These are phyloP conservation scores for Eurystomus glaucurus DNA, from an alignment of 2,797 vertebrate genomes.

Conservation along the genomic window DNA sequence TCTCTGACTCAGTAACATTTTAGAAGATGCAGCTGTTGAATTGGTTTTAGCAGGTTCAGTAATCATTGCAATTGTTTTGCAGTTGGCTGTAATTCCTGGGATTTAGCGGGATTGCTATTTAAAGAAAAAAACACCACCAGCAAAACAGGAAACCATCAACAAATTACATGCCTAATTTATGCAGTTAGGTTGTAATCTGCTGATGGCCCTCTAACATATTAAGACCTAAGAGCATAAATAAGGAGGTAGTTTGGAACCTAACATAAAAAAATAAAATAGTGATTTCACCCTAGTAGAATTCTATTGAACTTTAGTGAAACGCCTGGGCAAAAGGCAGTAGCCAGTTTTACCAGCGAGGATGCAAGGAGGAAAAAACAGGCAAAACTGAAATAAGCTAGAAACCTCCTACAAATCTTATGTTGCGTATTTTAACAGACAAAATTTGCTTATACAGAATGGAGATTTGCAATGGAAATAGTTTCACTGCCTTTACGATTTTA, in stretches of 20 bases:
- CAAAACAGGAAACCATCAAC: neutral
- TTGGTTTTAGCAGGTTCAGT: slow-evolving; percentile 64
- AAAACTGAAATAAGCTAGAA: neutral
- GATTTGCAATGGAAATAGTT: neutral
- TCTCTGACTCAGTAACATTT: slow-evolving; percentile 51
- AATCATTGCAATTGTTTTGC: slow-evolving; percentile 55
- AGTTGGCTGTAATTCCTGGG: slow-evolving; percentile 55
- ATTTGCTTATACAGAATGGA: neutral
- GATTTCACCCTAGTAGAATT: neutral
- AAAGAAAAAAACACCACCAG: neutral
- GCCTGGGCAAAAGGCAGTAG: neutral
- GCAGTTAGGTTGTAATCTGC: neutral
- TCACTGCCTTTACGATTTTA: neutral
- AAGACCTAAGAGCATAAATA: slow-evolving; percentile 40
- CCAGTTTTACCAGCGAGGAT: neutral
- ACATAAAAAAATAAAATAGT: neutral
- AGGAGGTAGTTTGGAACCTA: neutral
- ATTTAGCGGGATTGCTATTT: slow-evolving; percentile 53
- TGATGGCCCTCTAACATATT: slow-evolving; percentile 6
- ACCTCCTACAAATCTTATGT: neutral
- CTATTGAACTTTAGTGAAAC: neutral
- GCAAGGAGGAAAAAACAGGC: neutral
- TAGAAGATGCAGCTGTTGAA: slow-evolving; percentile 47
- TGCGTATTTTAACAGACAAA: neutral
- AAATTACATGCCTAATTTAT: neutral